These are phyloP conservation scores for Trachops cirrhosus DNA, from an alignment of 2,797 vertebrate species.

Conservation along the genomic window DNA sequence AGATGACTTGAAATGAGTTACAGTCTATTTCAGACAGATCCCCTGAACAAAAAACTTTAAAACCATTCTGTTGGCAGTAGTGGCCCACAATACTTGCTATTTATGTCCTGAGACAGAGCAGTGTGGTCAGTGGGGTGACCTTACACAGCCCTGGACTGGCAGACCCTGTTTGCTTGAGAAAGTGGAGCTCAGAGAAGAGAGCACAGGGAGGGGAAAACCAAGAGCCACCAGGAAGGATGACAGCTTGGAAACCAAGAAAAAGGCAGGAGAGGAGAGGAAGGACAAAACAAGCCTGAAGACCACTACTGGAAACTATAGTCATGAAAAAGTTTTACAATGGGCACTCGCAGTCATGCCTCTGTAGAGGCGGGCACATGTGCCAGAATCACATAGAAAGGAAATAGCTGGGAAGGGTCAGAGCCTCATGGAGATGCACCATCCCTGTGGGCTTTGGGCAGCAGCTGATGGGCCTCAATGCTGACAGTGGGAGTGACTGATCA, in stretches of 20 bases:
- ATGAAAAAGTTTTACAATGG: background rate
- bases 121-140: background rate
- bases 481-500: background rate
- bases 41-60: background rate
- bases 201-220: background rate
- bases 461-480: background rate
- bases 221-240: background rate
- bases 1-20: background rate
- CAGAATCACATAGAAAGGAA: accelerated
- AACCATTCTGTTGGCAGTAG: background rate
- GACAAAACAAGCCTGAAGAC: background rate
- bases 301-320: background rate
- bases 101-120: accelerated
- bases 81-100: background rate
- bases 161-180: background rate
- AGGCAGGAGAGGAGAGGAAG: background rate
- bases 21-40: background rate
- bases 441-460: background rate
- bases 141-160: background rate
- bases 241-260: background rate
- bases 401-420: accelerated
- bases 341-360: background rate
- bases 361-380: background rate
- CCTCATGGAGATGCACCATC: background rate
- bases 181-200: background rate